Conservation (phyloP, 2,888 invertebrate species). For the Allophyes oxyacanthae region DNA sequence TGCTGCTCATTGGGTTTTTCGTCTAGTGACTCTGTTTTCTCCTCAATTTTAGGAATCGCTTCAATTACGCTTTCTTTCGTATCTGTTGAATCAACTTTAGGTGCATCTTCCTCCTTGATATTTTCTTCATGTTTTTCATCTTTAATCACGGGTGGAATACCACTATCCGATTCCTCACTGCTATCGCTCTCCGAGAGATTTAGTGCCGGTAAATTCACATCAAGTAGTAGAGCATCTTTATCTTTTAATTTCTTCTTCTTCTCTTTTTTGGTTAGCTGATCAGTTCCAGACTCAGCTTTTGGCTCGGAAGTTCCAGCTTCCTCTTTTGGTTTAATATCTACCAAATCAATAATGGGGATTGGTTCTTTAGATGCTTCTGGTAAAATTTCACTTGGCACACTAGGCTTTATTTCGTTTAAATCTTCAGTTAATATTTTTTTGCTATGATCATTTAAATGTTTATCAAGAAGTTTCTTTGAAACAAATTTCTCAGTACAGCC, state of each 20-base stretch:
- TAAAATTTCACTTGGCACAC: constrained; percentile 60
- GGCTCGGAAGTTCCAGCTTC: constrained; percentile 75
- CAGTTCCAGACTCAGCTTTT: constrained; percentile 72
- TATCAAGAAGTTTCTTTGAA: constrained; percentile 93
- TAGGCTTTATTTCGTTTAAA: constrained; percentile 69
- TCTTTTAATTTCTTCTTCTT: constrained; percentile 85
- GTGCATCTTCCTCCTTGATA: constrained; percentile 55
- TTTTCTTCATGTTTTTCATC: constrained; percentile 63
- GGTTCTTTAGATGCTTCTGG: constrained; percentile 73
- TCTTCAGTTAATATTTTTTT: constrained; percentile 74
- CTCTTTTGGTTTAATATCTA: constrained; percentile 74
- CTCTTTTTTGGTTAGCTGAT: constrained; percentile 77
- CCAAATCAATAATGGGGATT: constrained; percentile 78
- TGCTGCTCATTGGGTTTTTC: constrained; percentile 89
- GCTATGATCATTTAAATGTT: constrained; percentile 92
- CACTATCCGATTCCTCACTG: constrained; percentile 90
- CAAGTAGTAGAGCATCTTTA: constrained; percentile 84
- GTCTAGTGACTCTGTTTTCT: constrained; percentile 73
- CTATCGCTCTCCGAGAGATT: constrained; percentile 96
- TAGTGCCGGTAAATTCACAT: constrained; percentile 92
- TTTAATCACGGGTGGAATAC: constrained; percentile 66
- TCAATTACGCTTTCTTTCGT: constrained; percentile 44
- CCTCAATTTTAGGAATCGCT: constrained; percentile 59
- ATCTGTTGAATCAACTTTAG: constrained; percentile 50
- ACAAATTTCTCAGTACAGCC: constrained; percentile 94